Evolutionary conservation across 2,888 invertebrate species (phyloP).

Genomic region (Drosophila prolongata): DNA sequence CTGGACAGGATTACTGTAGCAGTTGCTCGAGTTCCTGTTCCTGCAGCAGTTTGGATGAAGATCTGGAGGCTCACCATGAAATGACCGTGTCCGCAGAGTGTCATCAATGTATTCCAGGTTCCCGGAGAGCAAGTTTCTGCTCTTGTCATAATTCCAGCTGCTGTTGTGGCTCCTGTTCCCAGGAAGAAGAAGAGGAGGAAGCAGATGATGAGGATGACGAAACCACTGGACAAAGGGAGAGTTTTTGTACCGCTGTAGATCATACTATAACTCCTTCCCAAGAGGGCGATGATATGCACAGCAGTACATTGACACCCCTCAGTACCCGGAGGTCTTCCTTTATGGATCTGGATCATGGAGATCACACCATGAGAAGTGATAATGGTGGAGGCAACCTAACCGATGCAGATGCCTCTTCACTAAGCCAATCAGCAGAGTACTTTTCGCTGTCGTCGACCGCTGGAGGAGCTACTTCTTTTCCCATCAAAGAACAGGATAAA

Average conservation of each 20-base stretch:
- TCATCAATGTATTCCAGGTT: slow-evolving; percentile 65
- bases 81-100: slow-evolving; percentile 77
- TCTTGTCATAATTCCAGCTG: slow-evolving; percentile 81
- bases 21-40: slow-evolving; percentile 81
- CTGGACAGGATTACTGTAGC: slow-evolving; percentile 75
- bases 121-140: slow-evolving; percentile 78
- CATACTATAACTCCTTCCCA: slow-evolving; percentile 62
- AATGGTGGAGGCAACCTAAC: slow-evolving; percentile 57
- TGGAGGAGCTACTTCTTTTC: slow-evolving; percentile 31
- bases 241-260: slow-evolving; percentile 72
- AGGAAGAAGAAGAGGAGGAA: slow-evolving; percentile 50
- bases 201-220: slow-evolving; percentile 53
- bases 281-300: slow-evolving; percentile 57
- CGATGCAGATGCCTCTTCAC: slow-evolving; percentile 78
- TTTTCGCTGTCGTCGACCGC: slow-evolving; percentile 79
- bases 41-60: slow-evolving; percentile 80
- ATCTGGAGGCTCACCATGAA: slow-evolving; percentile 52
- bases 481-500: slow-evolving; percentile 19
- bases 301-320: slow-evolving; percentile 77
- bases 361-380: slow-evolving; percentile 72
- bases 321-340: slow-evolving; percentile 67
- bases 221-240: slow-evolving; percentile 64
- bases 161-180: slow-evolving; percentile 78
- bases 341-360: slow-evolving; percentile 56
- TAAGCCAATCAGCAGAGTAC: slow-evolving; percentile 83